Evolutionary conservation across 2,113 vertebrate genomes (phyloP).

Genomic region (Chaetorhynchus papuensis): DNA sequence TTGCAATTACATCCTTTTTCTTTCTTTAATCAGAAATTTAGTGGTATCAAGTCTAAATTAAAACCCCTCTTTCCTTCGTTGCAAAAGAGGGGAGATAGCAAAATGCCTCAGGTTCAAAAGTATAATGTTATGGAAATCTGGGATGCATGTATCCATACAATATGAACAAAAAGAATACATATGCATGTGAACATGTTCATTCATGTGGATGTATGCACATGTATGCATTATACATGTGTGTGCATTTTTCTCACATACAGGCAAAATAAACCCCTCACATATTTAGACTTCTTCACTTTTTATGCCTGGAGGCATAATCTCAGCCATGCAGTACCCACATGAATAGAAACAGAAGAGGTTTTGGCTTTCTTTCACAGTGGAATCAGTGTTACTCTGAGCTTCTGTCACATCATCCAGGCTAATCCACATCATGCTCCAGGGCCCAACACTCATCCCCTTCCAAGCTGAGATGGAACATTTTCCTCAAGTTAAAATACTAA

Average conservation of each 20-base stretch:
- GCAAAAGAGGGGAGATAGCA: background rate
- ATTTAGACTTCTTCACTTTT: background rate
- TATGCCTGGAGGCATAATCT: background rate
- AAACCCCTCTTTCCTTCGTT: background rate
- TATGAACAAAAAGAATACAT: background rate
- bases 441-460: background rate
- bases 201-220: accelerated
- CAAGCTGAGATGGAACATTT: background rate
- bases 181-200: background rate
- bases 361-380: background rate
- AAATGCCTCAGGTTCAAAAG: background rate
- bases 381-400: background rate
- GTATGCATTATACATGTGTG: accelerated
- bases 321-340: background rate
- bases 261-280: background rate
- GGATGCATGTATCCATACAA: background rate
- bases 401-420: background rate
- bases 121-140: background rate
- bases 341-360: background rate
- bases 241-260: background rate
- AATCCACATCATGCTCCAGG: background rate
- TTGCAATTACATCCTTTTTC: background rate
- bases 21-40: background rate
- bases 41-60: background rate
- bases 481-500: background rate